Percentiles rank a stretch among this genome's conserved stretches.
These are phyloP conservation scores for Dendrolimus punctatus DNA, from an alignment of 1,140 invertebrate species.

Conservation along the genomic window DNA sequence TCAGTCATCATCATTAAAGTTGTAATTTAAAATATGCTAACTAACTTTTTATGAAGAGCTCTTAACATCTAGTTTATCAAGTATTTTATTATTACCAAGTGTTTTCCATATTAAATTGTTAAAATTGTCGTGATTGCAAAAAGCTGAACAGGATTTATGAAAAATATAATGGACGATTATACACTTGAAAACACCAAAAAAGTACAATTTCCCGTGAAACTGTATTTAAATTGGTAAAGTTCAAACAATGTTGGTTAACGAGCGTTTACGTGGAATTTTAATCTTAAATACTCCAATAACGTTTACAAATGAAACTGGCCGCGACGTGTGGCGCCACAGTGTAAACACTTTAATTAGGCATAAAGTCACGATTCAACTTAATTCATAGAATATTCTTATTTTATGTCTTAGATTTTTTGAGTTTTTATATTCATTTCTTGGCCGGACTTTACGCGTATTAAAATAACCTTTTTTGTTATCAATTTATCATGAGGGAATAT, in stretches of 20 bases:
- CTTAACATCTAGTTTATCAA: neutral
- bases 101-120: too few species aligned
- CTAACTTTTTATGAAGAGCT: conserved; percentile 16
- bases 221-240: conserved; percentile 29
- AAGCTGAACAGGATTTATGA: too few species aligned
- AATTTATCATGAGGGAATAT: too few species aligned
- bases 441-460: conserved; percentile 2
- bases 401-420: conserved; percentile 6
- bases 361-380: conserved; percentile 56
- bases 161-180: too few species aligned
- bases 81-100: neutral
- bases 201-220: conserved; percentile 29
- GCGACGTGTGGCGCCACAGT: conserved; percentile 54
- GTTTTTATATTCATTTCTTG: neutral
- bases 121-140: too few species aligned
- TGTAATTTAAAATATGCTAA: conserved; percentile 38
- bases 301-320: conserved; percentile 46
- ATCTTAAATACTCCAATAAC: conserved; percentile 39
- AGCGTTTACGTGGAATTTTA: conserved; percentile 43
- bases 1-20: conserved; percentile 25
- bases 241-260: conserved; percentile 41
- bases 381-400: conserved; percentile 25
- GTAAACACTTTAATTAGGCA: conserved; percentile 61
- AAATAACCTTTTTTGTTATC: neutral
- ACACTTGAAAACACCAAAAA: conserved; percentile 2